Conservation (phyloP, 2,113 vertebrate species). For the Arvicanthis niloticus region DNA sequence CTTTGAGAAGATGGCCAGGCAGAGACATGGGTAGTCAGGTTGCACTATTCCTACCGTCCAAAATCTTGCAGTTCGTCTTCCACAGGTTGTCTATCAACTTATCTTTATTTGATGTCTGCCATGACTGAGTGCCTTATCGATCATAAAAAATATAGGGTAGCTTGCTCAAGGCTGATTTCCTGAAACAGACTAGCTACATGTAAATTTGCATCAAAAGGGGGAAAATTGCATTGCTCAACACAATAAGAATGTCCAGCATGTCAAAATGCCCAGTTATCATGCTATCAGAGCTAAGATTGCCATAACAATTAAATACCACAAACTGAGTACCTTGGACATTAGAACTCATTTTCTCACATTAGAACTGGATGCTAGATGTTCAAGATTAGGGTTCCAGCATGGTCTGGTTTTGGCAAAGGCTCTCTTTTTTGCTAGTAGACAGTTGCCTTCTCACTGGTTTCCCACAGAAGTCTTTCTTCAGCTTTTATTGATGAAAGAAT, state of each 20-base stretch:
- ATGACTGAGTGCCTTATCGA: not conserved
- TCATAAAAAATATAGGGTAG: not conserved
- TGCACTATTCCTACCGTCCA: not conserved
- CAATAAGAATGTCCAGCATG: not conserved
- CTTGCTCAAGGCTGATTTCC: not conserved
- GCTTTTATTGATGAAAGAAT: not conserved
- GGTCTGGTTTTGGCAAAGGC: not conserved
- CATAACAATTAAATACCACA: not conserved
- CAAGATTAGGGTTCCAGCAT: not conserved
- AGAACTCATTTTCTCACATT: not conserved
- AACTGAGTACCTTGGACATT: not conserved
- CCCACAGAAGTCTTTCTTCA: not conserved
- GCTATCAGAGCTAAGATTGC: not conserved
- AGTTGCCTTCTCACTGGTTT: not conserved
- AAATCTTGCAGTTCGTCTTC: constrained; percentile 22
- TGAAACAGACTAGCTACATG: not conserved
- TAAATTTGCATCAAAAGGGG: not conserved
- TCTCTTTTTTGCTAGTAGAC: not conserved
- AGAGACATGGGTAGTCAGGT: not conserved
- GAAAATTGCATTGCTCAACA: not conserved
- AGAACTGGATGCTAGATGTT: not conserved
- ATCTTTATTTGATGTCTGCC: constrained; percentile 2
- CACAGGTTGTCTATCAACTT: not conserved
- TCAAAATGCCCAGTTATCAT: not conserved
- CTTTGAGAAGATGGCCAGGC: not conserved